phyloP scores from a whole-genome alignment of 2,888 invertebrate genomes.

The Anoplius nigerrimus region DNA sequence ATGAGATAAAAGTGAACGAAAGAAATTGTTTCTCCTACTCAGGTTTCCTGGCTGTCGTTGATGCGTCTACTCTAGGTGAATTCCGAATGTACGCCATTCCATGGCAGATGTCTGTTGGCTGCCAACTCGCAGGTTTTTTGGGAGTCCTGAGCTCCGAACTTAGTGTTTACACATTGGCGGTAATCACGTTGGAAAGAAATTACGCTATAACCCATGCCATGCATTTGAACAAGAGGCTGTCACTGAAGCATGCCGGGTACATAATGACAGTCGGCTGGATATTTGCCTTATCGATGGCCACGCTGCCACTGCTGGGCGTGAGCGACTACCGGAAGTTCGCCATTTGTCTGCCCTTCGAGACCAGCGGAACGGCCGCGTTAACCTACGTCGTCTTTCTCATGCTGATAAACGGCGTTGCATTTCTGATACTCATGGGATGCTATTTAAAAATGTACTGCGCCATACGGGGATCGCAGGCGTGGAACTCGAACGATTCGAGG shows the following conservation, averaged over 20 bases:
- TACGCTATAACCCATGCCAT: constrained; percentile 99
- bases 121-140: constrained; percentile 95
- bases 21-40: constrained; percentile 31
- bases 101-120: constrained; percentile 97
- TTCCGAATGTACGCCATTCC: constrained; percentile 97
- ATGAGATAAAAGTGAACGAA: too few relatives aligned
- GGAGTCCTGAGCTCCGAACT: constrained; percentile 95
- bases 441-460: constrained; percentile 98
- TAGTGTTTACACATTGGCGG: constrained; percentile 95
- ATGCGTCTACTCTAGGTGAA: constrained; percentile 95
- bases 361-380: constrained; percentile 85
- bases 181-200: constrained; percentile 96
- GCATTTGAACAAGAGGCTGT: constrained; percentile 96
- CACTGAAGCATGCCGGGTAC: constrained; percentile 91
- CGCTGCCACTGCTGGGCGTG: constrained; percentile 91
- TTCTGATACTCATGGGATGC: constrained; percentile 95
- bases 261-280: constrained; percentile 97
- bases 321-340: constrained; percentile 98
- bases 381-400: constrained; percentile 94
- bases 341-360: constrained; percentile 97
- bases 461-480: constrained; percentile 96
- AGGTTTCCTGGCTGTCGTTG: constrained; percentile 96
- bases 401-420: constrained; percentile 94
- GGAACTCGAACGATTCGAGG: constrained; percentile 97
- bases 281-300: constrained; percentile 90